Evolutionary conservation across 2,113 vertebrate species (phyloP), one percentile per base, ranked within the genome.

Genomic region (Lucifuga dentata): DNA sequence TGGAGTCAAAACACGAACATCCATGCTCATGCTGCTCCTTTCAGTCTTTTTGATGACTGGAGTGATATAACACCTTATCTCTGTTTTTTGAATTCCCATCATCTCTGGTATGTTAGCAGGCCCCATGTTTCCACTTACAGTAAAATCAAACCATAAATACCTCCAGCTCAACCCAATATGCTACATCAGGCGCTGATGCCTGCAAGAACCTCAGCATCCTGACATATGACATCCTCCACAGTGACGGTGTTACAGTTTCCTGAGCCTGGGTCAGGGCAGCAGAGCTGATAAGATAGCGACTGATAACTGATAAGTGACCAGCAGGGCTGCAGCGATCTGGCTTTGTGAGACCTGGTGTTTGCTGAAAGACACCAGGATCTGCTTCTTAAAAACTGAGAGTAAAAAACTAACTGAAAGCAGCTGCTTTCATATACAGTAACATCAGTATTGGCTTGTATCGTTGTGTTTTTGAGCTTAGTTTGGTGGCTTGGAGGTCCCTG

Each of bases 21-120:
- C 19, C 12, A 32, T 10, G 16, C 13, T 44, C 38, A 50, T 12
- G 20, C 33, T 19, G 38, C 16, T 24, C 29, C 24, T 38, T 53
- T 44, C 15, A 5, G 20, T 51, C 59, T 17, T 45, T 41, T 77
- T 38, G 41, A 8, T 20, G 38, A 12, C 38, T 40, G 38, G 16
- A 10, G 33, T 60, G 11, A 45, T 21, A 15, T 48, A 68, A 64
- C 16, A 33, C 20, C 11, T 40, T 12, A 11, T 12, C 43, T 56
- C 3, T 0, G 12, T 6, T 32, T 55, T 63, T 58, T 76, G 16
- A 17, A 49, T 66, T 76, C 40, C 69, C 40, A 23, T 59, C 56
- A 29, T 51, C 36, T 67, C 38, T 41, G 21, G 5, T 59, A 2
- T 32, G 1, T 39, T 46, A 51, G 57, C 19, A 29, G 11, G 57